Conservation (phyloP, 2,888 invertebrate species). For the Eucriotettix oculatus region DNA sequence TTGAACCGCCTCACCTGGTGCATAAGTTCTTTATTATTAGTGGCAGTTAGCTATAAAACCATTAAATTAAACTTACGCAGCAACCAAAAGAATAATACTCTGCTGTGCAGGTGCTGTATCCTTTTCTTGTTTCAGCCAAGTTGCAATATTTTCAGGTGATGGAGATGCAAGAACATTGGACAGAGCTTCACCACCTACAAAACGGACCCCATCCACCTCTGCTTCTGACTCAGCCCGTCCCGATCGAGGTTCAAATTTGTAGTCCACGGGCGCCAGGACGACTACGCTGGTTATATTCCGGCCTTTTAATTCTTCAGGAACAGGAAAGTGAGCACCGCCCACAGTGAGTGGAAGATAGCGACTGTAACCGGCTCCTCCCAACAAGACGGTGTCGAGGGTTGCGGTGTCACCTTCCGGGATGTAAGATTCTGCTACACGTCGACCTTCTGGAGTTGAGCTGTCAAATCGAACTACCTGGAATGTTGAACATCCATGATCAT, state of each 20-base stretch:
- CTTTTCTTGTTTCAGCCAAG: constrained; percentile 64
- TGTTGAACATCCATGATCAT: no score
- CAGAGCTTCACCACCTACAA: no score
- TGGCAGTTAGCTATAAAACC: no score
- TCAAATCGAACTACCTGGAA: constrained; percentile 54
- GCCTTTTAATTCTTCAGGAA: constrained; percentile 60
- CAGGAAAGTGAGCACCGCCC: constrained; percentile 67
- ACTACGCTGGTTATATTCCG: constrained; percentile 72
- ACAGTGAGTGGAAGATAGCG: constrained; percentile 61
- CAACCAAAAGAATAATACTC: constrained; percentile 46
- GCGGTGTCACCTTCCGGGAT: constrained; percentile 28
- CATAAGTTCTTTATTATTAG: no score
- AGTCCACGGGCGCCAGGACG: constrained; percentile 63
- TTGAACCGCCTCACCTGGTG: no score
- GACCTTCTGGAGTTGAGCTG: constrained; percentile 54
- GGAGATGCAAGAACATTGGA: background rate
- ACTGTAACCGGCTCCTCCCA: constrained; percentile 56
- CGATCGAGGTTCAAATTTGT: background rate
- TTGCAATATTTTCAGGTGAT: constrained; percentile 13
- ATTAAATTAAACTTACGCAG: no score
- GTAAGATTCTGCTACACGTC: constrained; percentile 51
- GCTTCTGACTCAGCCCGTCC: background rate
- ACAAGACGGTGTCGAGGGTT: constrained; percentile 22
- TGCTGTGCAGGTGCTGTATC: constrained; percentile 57
- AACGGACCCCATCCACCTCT: background rate